Conservation (phyloP, 1,140 invertebrate species). For the Sinella curviseta region DNA sequence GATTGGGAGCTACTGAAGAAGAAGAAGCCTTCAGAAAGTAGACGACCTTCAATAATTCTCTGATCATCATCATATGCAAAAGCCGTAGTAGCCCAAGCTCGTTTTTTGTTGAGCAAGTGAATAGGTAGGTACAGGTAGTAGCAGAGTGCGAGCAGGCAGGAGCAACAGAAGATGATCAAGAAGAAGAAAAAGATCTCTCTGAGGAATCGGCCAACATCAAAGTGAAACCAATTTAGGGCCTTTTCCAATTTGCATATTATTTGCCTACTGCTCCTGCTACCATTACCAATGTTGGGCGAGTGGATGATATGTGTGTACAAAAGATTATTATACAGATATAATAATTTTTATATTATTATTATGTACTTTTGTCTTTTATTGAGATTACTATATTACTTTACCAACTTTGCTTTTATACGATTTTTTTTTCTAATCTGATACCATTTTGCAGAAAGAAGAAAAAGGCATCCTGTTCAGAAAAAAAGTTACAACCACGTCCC, state of each 20-base stretch:
- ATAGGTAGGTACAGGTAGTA: slow-evolving; percentile 4
- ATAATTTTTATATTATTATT: background rate
- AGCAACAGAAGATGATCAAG: background rate
- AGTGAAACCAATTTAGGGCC: slow-evolving; percentile 43
- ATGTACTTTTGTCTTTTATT: background rate
- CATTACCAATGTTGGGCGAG: background rate
- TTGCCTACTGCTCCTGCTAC: background rate
- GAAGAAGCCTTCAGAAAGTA: slow-evolving; percentile 38
- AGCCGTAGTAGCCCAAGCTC: background rate
- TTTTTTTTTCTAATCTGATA: background rate
- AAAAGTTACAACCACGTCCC: background rate
- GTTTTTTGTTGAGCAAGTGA: background rate
- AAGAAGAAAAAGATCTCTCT: background rate
- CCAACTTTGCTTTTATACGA: no score
- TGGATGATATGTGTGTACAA: background rate
- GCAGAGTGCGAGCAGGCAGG: background rate
- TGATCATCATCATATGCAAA: background rate
- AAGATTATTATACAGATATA: background rate
- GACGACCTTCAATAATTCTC: slow-evolving; percentile 43
- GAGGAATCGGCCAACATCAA: slow-evolving; percentile 38
- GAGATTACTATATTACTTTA: background rate
- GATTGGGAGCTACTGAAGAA: background rate
- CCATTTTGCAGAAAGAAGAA: background rate
- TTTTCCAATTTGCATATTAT: slow-evolving; percentile 43
- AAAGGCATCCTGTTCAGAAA: background rate